Evolutionary conservation across 2,113 vertebrate genomes (phyloP).

Genomic region (Psilopsiagon aymara): DNA sequence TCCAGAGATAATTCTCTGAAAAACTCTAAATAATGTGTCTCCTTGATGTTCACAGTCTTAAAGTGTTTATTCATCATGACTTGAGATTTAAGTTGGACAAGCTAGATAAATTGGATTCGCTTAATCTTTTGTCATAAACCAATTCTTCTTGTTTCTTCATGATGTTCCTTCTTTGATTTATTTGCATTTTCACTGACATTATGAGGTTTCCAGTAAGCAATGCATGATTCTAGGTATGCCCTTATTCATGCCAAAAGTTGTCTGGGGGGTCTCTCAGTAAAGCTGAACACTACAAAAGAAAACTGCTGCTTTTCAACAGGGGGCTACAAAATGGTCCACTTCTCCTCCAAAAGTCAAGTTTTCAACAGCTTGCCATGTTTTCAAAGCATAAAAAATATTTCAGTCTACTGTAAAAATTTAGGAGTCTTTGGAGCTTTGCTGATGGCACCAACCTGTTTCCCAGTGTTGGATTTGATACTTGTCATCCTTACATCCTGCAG

Average conservation of each 20-base stretch:
- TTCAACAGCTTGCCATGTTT: not conserved
- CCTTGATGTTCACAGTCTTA: not conserved
- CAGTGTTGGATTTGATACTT: not conserved
- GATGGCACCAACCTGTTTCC: not conserved
- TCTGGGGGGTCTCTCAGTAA: not conserved
- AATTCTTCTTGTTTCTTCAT: not conserved
- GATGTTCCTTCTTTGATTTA: not conserved
- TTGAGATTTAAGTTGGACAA: constrained; percentile 6
- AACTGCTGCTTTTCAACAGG: not conserved
- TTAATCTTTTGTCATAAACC: not conserved
- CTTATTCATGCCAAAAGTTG: not conserved
- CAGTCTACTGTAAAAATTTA: not conserved
- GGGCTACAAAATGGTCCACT: not conserved
- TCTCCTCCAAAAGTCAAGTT: not conserved
- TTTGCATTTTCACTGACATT: not conserved
- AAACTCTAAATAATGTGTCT: not conserved
- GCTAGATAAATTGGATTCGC: not conserved
- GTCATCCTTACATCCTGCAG: not conserved
- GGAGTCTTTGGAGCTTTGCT: not conserved
- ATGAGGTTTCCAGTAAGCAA: not conserved
- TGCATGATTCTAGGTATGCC: not conserved
- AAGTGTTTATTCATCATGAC: not conserved
- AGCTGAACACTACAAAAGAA: not conserved
- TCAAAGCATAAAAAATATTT: not conserved
- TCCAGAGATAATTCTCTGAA: not conserved